These are phyloP conservation scores for Enteromius trimaculatus DNA, from an alignment of 2,797 vertebrate species.

Conservation along the genomic window DNA sequence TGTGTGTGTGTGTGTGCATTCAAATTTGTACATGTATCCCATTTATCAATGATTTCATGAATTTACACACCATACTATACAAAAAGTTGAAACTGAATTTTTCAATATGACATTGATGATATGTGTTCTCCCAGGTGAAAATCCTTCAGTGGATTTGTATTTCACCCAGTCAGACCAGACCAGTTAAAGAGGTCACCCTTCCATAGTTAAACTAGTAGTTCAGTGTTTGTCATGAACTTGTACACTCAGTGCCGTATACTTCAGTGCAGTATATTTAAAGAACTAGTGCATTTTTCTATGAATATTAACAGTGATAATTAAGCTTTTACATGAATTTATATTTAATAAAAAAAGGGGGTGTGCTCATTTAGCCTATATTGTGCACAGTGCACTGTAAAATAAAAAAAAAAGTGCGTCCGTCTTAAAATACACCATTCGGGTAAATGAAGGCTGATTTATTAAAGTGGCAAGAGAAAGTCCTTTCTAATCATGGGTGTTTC, in stretches of 20 bases:
- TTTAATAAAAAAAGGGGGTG: not conserved
- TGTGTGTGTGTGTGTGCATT: too few relatives aligned
- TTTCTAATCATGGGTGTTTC: not conserved
- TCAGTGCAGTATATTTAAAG: not conserved
- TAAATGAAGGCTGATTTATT: conserved; percentile 9
- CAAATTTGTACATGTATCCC: too few relatives aligned
- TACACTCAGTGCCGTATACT: not conserved
- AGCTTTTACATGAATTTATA: not conserved
- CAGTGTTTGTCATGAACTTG: not conserved
- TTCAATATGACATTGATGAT: too few relatives aligned
- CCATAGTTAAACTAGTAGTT: not conserved
- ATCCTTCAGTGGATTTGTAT: not conserved
- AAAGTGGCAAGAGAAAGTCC: not conserved
- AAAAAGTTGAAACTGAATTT: too few relatives aligned
- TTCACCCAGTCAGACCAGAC: not conserved
- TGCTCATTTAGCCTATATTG: not conserved
- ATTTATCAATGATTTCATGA: too few relatives aligned
- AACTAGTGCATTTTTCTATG: not conserved
- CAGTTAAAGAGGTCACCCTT: not conserved
- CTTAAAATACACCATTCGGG: not conserved
- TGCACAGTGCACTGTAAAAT: not conserved
- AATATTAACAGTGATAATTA: not conserved
- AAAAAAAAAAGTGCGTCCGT: not conserved
- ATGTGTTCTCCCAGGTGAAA: too few relatives aligned
- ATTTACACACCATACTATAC: too few relatives aligned